A percentile compares a stretch with the other conserved stretches of the same genome.
phyloP scores from a whole-genome alignment of 2,797 vertebrate genomes.

The Lagorchestes hirsutus region DNA sequence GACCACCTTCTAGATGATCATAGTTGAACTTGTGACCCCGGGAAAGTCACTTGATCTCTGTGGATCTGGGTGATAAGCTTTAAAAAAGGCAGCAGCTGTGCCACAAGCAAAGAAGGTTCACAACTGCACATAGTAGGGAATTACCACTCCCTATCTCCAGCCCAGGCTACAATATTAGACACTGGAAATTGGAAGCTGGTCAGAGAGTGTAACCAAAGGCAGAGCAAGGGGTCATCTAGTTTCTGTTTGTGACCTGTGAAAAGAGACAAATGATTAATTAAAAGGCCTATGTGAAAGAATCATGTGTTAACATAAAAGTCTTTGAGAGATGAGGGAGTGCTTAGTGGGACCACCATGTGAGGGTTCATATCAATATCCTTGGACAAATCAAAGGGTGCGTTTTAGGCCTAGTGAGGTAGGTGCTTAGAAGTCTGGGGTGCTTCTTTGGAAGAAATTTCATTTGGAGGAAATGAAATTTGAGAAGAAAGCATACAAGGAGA shows the following conservation, averaged over 20 bases:
- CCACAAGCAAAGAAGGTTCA: background rate
- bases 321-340: background rate
- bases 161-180: background rate
- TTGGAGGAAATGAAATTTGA: background rate
- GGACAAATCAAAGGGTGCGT: background rate
- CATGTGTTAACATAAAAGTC: background rate
- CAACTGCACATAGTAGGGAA: background rate
- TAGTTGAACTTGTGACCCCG: background rate
- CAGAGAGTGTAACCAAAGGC: background rate
- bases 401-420: background rate
- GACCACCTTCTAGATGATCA: background rate
- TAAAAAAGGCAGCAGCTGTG: background rate
- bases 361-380: background rate
- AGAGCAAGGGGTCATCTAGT: background rate
- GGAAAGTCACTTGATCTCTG: background rate
- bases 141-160: background rate
- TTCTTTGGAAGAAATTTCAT: background rate
- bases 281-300: background rate
- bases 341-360: background rate
- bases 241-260: background rate
- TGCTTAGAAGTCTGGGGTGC: background rate
- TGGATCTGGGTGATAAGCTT: background rate
- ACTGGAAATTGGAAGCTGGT: background rate
- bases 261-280: background rate
- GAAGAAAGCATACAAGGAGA: background rate